Evolutionary conservation across 1,140 invertebrate genomes (phyloP), one percentile per base, ranked within the genome.

Genomic region (Lithobius niger): DNA sequence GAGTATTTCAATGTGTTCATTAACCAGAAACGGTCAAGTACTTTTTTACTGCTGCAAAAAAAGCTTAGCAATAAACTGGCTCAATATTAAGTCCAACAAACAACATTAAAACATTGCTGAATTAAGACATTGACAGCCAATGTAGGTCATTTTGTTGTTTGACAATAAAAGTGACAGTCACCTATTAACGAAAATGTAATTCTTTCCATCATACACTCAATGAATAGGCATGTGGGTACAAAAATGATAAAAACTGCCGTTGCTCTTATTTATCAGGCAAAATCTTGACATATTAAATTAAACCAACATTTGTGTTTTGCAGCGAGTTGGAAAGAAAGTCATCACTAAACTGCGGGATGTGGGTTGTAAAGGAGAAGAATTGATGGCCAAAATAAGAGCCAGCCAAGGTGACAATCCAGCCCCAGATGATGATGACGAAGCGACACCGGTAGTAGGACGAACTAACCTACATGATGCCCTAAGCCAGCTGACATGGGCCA

Each of bases 401-500:
- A 25, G 6, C 3, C 3, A 4, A 4, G 43, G 43, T 45, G 4
- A 6, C 4, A 45, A 18, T 21, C 43, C 4, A 13, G 31, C n/a
- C 6, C 6, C 31, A 6, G 43, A 45, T 45, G 18, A 45, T 19
- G 43, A 45, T 19, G 18, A 21, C 6, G 18, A 4, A 45, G 19
- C 4, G 19, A 45, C 43, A 13, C 43, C 43, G 4, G 43, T 4
- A 18, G 43, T 45, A 19, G 43, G 43, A 16, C 43, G 43, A 4
- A 50, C 16, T 25, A 21, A 21, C 6, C 19, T 50, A 26, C 24
- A 27, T 27, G 13, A 50, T 27, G 48, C 48, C 19, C 13, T 50
- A 50, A 50, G 24, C 24, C 48, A 50, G 27, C 48, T 50, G 4
- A 21, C 27, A 4, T 50, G 24, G 48, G 48, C 48, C 10, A 50